These are phyloP conservation scores for Hydriomena furcata DNA, from an alignment of 2,888 invertebrate species.

Conservation along the genomic window DNA sequence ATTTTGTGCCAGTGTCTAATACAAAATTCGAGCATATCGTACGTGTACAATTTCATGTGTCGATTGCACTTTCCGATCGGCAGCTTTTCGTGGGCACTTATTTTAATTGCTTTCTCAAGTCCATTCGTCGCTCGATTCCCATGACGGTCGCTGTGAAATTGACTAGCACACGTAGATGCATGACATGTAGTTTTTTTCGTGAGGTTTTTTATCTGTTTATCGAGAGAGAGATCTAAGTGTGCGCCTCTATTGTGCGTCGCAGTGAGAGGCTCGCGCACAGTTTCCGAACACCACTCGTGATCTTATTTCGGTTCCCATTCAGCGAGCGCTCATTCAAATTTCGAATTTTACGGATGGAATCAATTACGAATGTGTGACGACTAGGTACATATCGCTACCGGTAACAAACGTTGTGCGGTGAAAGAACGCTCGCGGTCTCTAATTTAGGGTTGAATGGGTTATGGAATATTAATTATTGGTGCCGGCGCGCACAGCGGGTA, in stretches of 20 bases:
- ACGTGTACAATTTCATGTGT: slow-evolving; percentile 66
- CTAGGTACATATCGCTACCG: slow-evolving; percentile 70
- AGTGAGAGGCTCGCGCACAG: slow-evolving; percentile 57
- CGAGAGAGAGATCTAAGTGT: slow-evolving; percentile 75
- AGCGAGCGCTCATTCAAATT: slow-evolving; percentile 74
- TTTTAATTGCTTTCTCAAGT: slow-evolving; percentile 82
- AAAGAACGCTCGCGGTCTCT: slow-evolving; percentile 52
- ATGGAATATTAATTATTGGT: slow-evolving; percentile 75
- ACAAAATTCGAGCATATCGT: slow-evolving; percentile 50
- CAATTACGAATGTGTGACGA: slow-evolving; percentile 74
- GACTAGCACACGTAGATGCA: slow-evolving; percentile 82
- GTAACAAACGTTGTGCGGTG: slow-evolving; percentile 53
- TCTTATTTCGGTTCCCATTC: slow-evolving; percentile 75
- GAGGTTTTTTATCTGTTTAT: slow-evolving; percentile 67
- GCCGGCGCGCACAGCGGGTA: slow-evolving; percentile 68
- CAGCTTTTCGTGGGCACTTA: slow-evolving; percentile 63
- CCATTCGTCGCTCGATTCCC: slow-evolving; percentile 79
- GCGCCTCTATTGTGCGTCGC: slow-evolving; percentile 73
- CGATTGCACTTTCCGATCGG: slow-evolving; percentile 66
- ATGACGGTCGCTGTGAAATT: slow-evolving; percentile 80
- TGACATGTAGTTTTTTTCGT: slow-evolving; percentile 81
- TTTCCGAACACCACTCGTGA: slow-evolving; percentile 65
- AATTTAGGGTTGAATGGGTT: slow-evolving; percentile 69
- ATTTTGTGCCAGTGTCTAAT: slow-evolving; percentile 2
- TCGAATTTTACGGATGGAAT: slow-evolving; percentile 76